phyloP scores from a whole-genome alignment of 2,888 invertebrate species.

The Andricus curvator region DNA sequence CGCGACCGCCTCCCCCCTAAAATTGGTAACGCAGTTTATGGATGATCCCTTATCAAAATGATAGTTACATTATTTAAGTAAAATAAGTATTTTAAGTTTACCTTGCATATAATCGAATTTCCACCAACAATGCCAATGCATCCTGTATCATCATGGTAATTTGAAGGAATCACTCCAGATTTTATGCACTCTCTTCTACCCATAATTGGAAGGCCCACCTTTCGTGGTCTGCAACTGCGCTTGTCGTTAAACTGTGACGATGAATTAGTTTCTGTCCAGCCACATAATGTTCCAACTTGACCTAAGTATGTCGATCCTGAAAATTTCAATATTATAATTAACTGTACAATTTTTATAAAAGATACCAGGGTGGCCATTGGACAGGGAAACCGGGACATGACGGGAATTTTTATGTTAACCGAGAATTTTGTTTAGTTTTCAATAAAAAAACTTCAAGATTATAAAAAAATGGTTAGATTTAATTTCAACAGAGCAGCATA shows the following conservation, averaged over 20 bases:
- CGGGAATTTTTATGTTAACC: too few species aligned
- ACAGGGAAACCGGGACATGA: too few species aligned
- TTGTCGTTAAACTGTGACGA: slow-evolving; percentile 51
- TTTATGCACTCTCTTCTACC: slow-evolving; percentile 77
- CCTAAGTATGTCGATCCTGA: slow-evolving; percentile 78
- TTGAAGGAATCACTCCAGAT: slow-evolving; percentile 69
- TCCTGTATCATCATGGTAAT: slow-evolving; percentile 79
- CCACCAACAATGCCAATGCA: slow-evolving; percentile 81
- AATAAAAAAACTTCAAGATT: too few species aligned
- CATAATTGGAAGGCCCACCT: slow-evolving; percentile 80
- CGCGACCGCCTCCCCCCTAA: too few species aligned
- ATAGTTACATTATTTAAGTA: not conserved
- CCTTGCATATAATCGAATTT: slow-evolving; percentile 79
- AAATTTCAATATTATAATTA: not conserved
- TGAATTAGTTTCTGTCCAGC: slow-evolving; percentile 75
- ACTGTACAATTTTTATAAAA: not conserved
- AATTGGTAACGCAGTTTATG: too few species aligned
- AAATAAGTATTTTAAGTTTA: slow-evolving; percentile 67
- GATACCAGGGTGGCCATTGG: not conserved
- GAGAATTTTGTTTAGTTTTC: too few species aligned
- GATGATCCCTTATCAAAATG: too few species aligned
- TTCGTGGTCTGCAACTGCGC: slow-evolving; percentile 79
- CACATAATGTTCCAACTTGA: slow-evolving; percentile 79
- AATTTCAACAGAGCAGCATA: too few species aligned
- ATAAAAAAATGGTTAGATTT: too few species aligned